phyloP scores from a whole-genome alignment of 2,888 invertebrate genomes.

The Himalopsyche kuldschensis region DNA sequence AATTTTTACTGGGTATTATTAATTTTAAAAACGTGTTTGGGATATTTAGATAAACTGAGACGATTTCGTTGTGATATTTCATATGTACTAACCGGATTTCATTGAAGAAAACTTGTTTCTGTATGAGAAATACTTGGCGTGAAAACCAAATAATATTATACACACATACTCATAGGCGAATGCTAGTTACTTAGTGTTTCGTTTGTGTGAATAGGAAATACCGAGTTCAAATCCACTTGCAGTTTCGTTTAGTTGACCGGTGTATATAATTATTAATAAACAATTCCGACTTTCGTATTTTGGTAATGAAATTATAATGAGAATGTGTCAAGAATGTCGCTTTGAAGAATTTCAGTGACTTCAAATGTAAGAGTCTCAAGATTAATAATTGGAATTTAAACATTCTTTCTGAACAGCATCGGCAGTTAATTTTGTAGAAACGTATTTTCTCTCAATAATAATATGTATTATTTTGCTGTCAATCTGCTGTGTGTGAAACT shows the following conservation, averaged over 20 bases:
- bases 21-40: neutral
- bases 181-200: neutral
- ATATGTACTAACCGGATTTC: neutral
- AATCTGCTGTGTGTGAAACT: too few species aligned
- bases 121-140: neutral
- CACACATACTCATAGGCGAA: neutral
- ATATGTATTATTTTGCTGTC: too few species aligned
- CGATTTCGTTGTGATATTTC: neutral
- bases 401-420: too few species aligned
- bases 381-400: too few species aligned
- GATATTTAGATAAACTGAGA: neutral
- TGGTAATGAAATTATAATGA: too few species aligned
- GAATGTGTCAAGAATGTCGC: too few species aligned
- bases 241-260: neutral
- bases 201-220: neutral
- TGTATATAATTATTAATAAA: too few species aligned
- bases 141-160: neutral
- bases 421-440: too few species aligned
- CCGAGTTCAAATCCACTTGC: neutral
- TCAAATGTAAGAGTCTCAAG: too few species aligned
- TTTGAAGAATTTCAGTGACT: too few species aligned
- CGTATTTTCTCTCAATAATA: too few species aligned
- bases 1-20: neutral
- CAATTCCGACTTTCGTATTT: too few species aligned
- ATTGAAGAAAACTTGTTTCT: neutral